phyloP scores from a whole-genome alignment of 2,888 invertebrate genomes.

The Netelia melanura region DNA sequence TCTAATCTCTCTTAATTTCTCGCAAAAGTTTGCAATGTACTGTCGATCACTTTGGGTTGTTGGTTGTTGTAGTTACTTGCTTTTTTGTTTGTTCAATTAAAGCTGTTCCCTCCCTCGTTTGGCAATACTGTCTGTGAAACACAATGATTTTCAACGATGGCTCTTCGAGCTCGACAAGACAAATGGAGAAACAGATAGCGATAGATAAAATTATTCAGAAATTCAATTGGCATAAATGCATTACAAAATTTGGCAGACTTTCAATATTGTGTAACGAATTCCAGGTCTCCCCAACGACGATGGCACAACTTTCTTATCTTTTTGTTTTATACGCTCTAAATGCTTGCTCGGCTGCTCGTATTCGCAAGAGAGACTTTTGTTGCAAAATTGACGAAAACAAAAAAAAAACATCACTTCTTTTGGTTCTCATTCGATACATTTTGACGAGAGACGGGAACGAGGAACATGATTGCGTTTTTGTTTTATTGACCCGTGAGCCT shows the following conservation, averaged over 20 bases:
- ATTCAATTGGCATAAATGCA: slow-evolving; percentile 70
- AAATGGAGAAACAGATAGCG: slow-evolving; percentile 16
- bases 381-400: slow-evolving; percentile 15
- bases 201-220: slow-evolving; percentile 31
- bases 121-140: slow-evolving; percentile 19
- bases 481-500: slow-evolving; percentile 40
- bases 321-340: slow-evolving; percentile 52
- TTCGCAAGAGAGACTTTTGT: slow-evolving; percentile 25
- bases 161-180: slow-evolving; percentile 35
- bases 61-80: not conserved
- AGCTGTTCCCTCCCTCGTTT: slow-evolving; percentile 12
- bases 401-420: not conserved
- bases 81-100: not conserved
- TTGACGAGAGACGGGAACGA: slow-evolving; percentile 62
- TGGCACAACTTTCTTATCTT: slow-evolving; percentile 39
- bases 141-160: slow-evolving; percentile 40
- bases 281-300: slow-evolving; percentile 23
- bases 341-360: slow-evolving; percentile 50
- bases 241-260: slow-evolving; percentile 64
- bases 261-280: slow-evolving; percentile 59
- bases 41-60: slow-evolving; percentile 26
- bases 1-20: slow-evolving; percentile 6
- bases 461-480: slow-evolving; percentile 71
- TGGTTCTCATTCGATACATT: slow-evolving; percentile 47
- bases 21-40: slow-evolving; percentile 8